phyloP scores from a whole-genome alignment of 2,113 vertebrate species.

The Sapayoa aenigma region DNA sequence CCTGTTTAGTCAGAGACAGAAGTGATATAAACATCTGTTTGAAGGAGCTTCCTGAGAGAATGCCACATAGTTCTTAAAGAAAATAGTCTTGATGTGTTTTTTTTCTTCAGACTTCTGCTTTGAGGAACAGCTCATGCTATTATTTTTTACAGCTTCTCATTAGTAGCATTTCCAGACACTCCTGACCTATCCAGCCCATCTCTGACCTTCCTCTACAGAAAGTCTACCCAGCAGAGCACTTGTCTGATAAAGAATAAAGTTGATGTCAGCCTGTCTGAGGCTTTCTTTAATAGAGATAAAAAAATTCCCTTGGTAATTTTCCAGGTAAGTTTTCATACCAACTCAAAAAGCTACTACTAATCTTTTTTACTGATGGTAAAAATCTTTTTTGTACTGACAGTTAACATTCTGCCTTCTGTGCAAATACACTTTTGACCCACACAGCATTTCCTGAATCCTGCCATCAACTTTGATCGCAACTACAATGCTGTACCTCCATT shows the following conservation, averaged over 20 bases:
- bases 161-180: background rate
- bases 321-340: background rate
- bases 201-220: background rate
- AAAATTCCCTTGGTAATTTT: background rate
- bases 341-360: background rate
- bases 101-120: background rate
- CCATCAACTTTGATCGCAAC: background rate
- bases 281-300: background rate
- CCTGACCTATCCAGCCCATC: background rate
- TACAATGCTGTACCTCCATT: background rate
- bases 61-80: background rate
- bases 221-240: background rate
- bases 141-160: background rate
- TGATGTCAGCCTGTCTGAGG: background rate
- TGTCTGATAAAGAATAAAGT: background rate
- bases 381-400: background rate
- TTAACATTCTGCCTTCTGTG: background rate
- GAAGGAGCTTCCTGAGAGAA: background rate
- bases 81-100: background rate
- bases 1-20: background rate
- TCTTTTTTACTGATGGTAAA: background rate
- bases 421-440: background rate
- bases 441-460: background rate
- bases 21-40: background rate
- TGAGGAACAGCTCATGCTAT: background rate